Base-by-base conservation (phyloP, 2,113 vertebrate genomes). In the Furnarius figulus region DNA sequence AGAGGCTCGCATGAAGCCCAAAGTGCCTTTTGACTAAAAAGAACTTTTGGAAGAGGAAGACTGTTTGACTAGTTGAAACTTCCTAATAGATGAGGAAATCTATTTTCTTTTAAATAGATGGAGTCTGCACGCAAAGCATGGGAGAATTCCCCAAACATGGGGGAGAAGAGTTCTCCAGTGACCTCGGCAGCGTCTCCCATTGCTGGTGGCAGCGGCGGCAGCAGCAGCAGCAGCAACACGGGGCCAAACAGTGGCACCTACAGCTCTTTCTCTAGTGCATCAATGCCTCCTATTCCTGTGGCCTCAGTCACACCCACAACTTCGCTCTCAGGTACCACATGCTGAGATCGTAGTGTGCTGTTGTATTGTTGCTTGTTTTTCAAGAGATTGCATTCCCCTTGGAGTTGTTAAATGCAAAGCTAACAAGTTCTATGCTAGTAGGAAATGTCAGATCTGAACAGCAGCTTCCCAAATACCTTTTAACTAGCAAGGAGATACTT, bases 101-200 rank as follows among this genome's bases (percentile, higher is more conserved):
- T 56, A 19, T 73, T 89, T 92, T 88, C 78, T 94, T 85, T 94
- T 82, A 17, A 92, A 96, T 72, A 99, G 99, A 99, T 99, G 99
- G 99, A 99, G 91, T 99, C 99, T 12, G 99, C 99, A 27, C 99
- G 99, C 27, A 99, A 99, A 96, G 99, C 99, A 0, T 99, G 99
- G 99, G 99, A 99, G 96, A 99, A 99, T 98, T 99, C 99, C 21
- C 99, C 99, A 9, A 99, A 98, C 78, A 97, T 99, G 65, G 98
- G 98, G 87, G 99, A 99, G 91, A 99, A 99, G 93, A 99, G 97
- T 52, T 99, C 99, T 1, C 99, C 99, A 2, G 99, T 99, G 90
- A 99, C 99, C 18, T 98, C 99, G 11, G 97, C 99, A 30, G 99
- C 99, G 0, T 99, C 99, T 92, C 98, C 99, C 23, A 98, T 99